Conservation (phyloP, 2,888 invertebrate species). For the Nyleta sp. region DNA sequence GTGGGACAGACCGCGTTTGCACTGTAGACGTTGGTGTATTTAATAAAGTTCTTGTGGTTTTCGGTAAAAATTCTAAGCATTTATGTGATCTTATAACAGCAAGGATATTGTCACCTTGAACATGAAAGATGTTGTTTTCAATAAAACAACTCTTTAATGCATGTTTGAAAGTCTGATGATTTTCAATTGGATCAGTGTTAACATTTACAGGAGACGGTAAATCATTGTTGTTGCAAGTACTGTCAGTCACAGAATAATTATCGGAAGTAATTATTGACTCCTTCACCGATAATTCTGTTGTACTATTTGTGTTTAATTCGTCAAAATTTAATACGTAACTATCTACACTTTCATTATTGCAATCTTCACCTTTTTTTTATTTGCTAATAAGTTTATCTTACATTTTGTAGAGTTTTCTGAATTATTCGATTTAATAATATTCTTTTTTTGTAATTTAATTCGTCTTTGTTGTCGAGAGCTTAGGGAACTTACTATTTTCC, state of each 20-base stretch:
- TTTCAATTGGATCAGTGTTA: background rate
- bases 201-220: background rate
- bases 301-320: too few relatives aligned
- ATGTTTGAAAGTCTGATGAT: constrained; percentile 2
- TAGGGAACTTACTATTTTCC: background rate
- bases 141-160: constrained; percentile 9
- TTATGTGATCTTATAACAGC: constrained; percentile 22
- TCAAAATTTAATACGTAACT: too few relatives aligned
- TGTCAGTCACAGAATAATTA: background rate
- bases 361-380: background rate
- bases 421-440: background rate
- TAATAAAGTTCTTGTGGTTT: constrained; percentile 11
- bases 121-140: constrained; percentile 17
- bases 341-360: background rate
- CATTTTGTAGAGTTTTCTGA: background rate
- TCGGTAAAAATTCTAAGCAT: constrained; percentile 23
- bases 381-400: background rate
- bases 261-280: too few relatives aligned
- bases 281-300: too few relatives aligned
- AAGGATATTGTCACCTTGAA: constrained; percentile 26
- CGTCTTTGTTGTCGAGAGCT: constrained; percentile 14
- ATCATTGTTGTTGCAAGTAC: background rate
- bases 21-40: constrained; percentile 1
- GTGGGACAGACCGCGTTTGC: constrained; percentile 2
- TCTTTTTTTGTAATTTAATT: constrained; percentile 3